Conservation (phyloP, 2,888 invertebrate species). For the Tetropium fuscum region DNA sequence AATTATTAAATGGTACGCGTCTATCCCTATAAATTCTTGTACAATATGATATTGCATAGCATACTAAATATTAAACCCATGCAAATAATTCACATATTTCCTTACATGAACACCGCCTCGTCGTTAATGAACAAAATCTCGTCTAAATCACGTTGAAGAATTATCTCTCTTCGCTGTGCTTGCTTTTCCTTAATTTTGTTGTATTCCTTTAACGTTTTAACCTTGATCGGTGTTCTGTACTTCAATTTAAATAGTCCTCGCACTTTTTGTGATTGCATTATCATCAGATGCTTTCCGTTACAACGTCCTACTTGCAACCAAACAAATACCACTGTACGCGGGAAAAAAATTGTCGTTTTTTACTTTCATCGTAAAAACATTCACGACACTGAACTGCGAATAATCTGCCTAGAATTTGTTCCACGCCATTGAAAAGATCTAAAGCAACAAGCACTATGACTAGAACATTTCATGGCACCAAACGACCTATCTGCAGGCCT, state of each 20-base stretch:
- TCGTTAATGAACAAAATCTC: constrained; percentile 20
- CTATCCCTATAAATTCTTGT: too few species aligned
- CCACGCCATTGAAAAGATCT: not conserved
- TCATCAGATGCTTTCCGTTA: constrained; percentile 32
- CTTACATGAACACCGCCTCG: constrained; percentile 12
- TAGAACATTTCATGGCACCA: constrained; percentile 19
- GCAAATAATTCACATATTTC: constrained; percentile 6
- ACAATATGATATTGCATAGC: too few species aligned
- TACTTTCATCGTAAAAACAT: constrained; percentile 5
- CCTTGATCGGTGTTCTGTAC: constrained; percentile 45
- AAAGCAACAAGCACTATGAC: constrained; percentile 18
- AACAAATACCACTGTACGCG: too few species aligned
- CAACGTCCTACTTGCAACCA: not conserved
- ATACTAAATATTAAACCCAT: too few species aligned
- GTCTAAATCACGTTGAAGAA: constrained; percentile 7
- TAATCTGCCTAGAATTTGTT: too few species aligned
- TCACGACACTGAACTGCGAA: not conserved
- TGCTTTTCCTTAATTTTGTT: constrained; percentile 31
- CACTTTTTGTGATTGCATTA: constrained; percentile 31
- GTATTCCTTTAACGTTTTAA: constrained; percentile 51
- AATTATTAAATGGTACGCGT: too few species aligned
- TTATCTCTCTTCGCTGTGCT: constrained; percentile 17
- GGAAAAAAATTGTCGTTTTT: not conserved
- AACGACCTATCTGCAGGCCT: constrained; percentile 27
- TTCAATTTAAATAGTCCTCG: constrained; percentile 43